A percentile compares a stretch with the other conserved stretches of the same genome.
Conservation (phyloP, 2,888 invertebrate genomes). For the Drosophila subsilvestris region DNA sequence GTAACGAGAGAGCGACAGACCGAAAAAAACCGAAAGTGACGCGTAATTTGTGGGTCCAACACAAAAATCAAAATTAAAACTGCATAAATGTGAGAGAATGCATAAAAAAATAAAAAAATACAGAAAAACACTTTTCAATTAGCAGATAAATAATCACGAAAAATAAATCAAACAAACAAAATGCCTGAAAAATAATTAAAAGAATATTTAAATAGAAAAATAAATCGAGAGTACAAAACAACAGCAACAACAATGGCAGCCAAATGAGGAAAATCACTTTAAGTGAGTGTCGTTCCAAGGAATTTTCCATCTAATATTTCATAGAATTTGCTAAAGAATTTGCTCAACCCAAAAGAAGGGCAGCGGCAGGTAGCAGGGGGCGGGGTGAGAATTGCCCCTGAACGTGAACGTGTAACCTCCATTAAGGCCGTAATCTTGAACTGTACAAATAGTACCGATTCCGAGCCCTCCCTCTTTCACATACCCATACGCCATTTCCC, state of each 20-base stretch:
- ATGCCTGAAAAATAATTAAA: conserved; percentile 11
- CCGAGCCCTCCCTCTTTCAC: conserved; percentile 14
- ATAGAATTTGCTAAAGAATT: not conserved
- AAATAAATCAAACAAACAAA: not conserved
- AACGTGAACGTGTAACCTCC: conserved; percentile 84
- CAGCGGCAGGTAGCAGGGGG: conserved; percentile 19
- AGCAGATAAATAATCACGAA: conserved; percentile 27
- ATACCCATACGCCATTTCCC: not conserved
- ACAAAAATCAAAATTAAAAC: conserved; percentile 33
- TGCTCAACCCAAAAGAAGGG: not conserved
- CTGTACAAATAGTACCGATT: conserved; percentile 40
- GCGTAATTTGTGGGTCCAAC: conserved; percentile 66
- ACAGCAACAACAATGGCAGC: conserved; percentile 26
- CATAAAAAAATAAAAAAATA: conserved; percentile 1
- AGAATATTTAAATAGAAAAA: not conserved
- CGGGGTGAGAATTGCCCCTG: conserved; percentile 57
- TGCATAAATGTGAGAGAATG: conserved; percentile 3
- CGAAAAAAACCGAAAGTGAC: conserved; percentile 71
- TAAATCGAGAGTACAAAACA: conserved; percentile 38
- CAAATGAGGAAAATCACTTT: conserved; percentile 28
- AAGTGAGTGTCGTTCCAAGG: conserved; percentile 34
- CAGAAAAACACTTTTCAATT: conserved; percentile 15
- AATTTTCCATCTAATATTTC: conserved; percentile 14
- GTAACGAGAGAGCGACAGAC: conserved; percentile 58
- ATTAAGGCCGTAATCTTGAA: conserved; percentile 83